phyloP scores from a whole-genome alignment of 2,888 invertebrate species.

The Lamellibrachia columna region DNA sequence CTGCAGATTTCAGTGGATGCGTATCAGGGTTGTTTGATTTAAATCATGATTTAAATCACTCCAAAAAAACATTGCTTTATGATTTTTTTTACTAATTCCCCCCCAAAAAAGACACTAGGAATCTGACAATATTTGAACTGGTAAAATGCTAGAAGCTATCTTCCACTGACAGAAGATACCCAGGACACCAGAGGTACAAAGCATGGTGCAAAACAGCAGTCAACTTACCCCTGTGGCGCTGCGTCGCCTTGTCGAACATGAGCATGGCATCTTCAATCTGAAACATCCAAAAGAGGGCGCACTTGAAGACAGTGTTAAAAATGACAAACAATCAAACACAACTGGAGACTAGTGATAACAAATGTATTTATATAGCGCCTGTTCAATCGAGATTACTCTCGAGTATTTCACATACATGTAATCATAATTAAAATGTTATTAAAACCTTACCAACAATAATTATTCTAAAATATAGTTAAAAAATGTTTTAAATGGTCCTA shows the following conservation, averaged over 20 bases:
- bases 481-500: too few species aligned
- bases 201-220: not conserved
- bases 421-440: too few species aligned
- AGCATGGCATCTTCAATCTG: conserved; percentile 83
- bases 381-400: too few species aligned
- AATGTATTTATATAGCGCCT: too few species aligned
- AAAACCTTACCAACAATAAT: too few species aligned
- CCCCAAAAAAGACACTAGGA: not conserved
- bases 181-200: not conserved
- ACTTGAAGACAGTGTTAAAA: not conserved
- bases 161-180: not conserved
- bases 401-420: too few species aligned
- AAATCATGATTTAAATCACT: too few species aligned
- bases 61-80: too few species aligned
- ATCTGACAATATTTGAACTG: not conserved
- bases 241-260: conserved; percentile 99
- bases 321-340: not conserved
- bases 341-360: not conserved
- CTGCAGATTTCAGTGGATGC: not conserved
- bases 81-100: not conserved
- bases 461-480: too few species aligned
- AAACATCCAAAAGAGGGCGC: conserved; percentile 36
- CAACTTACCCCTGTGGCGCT: conserved; percentile 88
- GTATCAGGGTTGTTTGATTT: too few species aligned
- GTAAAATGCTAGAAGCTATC: not conserved